Evolutionary conservation across 2,888 invertebrate species (phyloP).

Genomic region (Macaria liturata): DNA sequence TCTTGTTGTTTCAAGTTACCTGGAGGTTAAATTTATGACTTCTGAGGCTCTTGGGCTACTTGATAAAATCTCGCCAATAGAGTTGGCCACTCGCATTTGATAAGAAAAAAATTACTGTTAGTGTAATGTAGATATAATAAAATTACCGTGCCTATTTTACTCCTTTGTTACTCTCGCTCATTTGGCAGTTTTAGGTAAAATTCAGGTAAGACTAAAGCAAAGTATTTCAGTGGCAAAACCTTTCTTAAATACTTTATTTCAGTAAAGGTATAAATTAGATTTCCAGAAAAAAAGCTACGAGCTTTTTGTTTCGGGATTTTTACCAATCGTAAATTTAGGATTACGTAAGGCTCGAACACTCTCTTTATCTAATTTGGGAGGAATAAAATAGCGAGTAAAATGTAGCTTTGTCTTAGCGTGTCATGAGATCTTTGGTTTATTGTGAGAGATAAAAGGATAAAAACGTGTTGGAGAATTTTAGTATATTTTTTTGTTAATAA

Average conservation of each 20-base stretch:
- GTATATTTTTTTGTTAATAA: too few species aligned
- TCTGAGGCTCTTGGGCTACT: too few species aligned
- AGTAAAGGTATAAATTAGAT: slow-evolving; percentile 19
- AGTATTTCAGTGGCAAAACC: slow-evolving; percentile 2
- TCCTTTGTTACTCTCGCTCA: too few species aligned
- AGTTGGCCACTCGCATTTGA: too few species aligned
- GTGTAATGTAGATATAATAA: too few species aligned
- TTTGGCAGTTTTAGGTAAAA: too few species aligned
- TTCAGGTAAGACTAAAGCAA: too few species aligned
- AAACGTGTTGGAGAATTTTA: background rate
- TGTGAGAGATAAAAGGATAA: background rate
- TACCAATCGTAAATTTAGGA: slow-evolving; percentile 15
- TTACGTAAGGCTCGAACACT: slow-evolving; percentile 10
- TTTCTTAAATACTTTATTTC: slow-evolving; percentile 9
- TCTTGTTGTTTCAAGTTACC: too few species aligned
- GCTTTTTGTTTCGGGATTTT: slow-evolving; percentile 15
- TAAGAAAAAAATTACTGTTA: too few species aligned
- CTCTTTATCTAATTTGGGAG: slow-evolving; percentile 8
- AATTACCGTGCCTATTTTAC: too few species aligned
- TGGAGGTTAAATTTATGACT: too few species aligned
- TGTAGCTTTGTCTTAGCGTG: background rate
- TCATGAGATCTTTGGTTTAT: slow-evolving; percentile 2
- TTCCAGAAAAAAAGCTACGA: slow-evolving; percentile 11
- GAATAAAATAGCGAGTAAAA: background rate
- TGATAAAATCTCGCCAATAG: too few species aligned